Percentiles rank a stretch among this genome's conserved stretches.
Evolutionary conservation across 2,113 vertebrate species (phyloP).

Genomic region (Eudyptes chrysolophus): DNA sequence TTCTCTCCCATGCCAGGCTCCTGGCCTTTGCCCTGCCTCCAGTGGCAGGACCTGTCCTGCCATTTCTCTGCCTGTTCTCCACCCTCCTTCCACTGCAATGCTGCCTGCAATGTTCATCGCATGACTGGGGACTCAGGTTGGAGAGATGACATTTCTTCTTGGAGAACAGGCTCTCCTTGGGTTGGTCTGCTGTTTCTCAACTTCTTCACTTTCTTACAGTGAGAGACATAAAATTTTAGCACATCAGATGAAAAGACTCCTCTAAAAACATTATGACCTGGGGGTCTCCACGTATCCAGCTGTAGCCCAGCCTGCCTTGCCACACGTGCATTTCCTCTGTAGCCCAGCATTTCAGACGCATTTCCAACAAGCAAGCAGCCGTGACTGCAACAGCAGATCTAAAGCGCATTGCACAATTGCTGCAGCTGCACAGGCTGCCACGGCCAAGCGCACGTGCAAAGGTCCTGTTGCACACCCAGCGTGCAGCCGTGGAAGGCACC

Average conservation of each 20-base stretch:
- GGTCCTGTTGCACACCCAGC: neutral
- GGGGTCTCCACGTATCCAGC: neutral
- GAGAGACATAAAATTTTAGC: neutral
- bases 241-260: neutral
- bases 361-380: neutral
- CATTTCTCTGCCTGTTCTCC: neutral
- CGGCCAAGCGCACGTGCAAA: neutral
- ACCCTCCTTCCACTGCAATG: neutral
- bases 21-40: neutral
- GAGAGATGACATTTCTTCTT: neutral
- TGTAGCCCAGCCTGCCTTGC: neutral
- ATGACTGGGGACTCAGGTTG: neutral
- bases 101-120: neutral
- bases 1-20: neutral
- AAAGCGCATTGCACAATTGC: neutral
- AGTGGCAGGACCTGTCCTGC: neutral
- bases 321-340: fast-evolving
- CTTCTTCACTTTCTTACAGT: neutral
- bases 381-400: fast-evolving
- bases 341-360: neutral
- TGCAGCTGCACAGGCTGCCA: neutral
- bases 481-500: neutral
- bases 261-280: neutral
- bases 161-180: neutral
- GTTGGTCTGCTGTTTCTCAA: neutral